phyloP scores from a whole-genome alignment of 2,888 invertebrate species.

The Nebria salina region DNA sequence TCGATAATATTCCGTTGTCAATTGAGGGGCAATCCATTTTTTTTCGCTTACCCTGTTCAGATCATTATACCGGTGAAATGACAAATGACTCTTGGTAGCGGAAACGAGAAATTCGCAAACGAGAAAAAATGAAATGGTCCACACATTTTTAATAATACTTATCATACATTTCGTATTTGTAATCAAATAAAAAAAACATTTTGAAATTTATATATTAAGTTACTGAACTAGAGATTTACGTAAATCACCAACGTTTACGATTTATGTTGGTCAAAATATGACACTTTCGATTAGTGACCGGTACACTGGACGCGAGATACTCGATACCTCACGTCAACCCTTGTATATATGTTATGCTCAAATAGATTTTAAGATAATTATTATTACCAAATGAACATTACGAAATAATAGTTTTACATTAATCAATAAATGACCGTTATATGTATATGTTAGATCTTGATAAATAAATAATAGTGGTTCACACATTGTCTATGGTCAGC shows the following conservation, averaged over 20 bases:
- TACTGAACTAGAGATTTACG: background rate
- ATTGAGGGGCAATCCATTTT: background rate
- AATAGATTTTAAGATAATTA: background rate
- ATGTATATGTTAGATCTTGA: background rate
- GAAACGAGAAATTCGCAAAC: background rate
- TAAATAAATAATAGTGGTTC: background rate
- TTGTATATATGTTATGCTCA: background rate
- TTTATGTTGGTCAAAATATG: background rate
- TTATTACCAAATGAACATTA: background rate
- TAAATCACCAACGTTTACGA: background rate
- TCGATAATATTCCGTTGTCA: background rate
- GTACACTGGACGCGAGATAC: conserved; percentile 7
- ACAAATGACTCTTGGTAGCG: background rate
- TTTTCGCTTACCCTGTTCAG: background rate
- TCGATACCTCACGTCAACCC: conserved; percentile 20
- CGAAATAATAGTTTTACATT: background rate
- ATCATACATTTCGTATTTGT: too few species aligned
- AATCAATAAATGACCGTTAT: background rate
- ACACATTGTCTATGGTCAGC: background rate
- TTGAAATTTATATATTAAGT: background rate
- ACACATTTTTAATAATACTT: too few species aligned
- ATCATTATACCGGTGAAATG: background rate
- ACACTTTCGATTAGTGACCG: background rate
- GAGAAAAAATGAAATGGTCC: background rate
- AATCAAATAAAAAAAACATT: too few species aligned